These are phyloP conservation scores for Hassar affinis DNA, from an alignment of 2,113 vertebrate genomes.

Conservation along the genomic window DNA sequence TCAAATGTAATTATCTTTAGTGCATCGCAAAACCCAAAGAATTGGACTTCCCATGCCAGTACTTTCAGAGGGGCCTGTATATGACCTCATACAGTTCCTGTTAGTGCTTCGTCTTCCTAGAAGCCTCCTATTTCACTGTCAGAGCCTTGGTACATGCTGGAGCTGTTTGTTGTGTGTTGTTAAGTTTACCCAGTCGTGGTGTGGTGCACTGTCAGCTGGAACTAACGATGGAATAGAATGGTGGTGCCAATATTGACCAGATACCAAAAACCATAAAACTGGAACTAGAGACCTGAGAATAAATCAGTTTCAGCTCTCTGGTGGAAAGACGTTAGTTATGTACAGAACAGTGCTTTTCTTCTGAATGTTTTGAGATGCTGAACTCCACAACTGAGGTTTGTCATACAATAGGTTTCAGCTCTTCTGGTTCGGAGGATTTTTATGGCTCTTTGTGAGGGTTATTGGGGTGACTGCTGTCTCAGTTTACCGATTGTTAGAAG, in stretches of 20 bases:
- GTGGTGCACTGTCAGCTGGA: not conserved
- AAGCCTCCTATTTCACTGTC: not conserved
- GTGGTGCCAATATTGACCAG: not conserved
- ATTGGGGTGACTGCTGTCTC: conserved; percentile 47
- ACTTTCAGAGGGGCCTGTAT: not conserved
- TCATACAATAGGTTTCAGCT: conserved; percentile 3
- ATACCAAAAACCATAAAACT: not conserved
- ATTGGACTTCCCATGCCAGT: not conserved
- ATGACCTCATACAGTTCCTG: not conserved
- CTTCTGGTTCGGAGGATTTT: conserved; percentile 34
- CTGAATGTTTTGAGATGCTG: conserved; percentile 28
- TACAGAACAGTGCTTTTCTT: too few species aligned
- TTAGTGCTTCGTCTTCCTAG: not conserved
- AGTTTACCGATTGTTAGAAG: conserved; percentile 46
- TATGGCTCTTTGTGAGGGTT: conserved; percentile 36
- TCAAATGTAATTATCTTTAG: not conserved
- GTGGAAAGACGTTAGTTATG: not conserved
- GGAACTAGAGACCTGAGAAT: not conserved
- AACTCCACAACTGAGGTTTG: too few species aligned
- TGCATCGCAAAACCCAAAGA: not conserved
- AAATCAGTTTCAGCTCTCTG: not conserved
- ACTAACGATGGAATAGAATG: too few species aligned
- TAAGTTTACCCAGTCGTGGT: not conserved
- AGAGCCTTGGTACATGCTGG: not conserved
- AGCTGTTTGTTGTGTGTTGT: not conserved